phyloP scores from a whole-genome alignment of 30 jellyfish, hydroid and myxozoan species.

The Chironex yamaguchii region DNA sequence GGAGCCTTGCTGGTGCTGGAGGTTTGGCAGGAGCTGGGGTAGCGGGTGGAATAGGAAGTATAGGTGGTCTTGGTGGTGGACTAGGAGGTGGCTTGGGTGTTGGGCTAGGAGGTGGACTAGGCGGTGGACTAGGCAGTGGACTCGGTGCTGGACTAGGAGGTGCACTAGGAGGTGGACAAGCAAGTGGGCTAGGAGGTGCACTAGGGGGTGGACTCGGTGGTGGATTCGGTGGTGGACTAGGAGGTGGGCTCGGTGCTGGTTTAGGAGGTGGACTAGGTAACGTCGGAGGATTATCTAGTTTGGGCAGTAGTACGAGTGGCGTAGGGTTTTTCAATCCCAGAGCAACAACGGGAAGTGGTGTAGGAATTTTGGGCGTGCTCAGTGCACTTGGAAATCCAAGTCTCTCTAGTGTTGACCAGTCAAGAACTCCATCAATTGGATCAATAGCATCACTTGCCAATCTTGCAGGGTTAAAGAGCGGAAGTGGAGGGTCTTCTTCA shows the following conservation, averaged over 20 bases:
- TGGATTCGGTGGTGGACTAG: slow-evolving; percentile 31
- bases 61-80: slow-evolving; percentile 57
- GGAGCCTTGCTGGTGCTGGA: slow-evolving; percentile 44
- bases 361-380: no score
- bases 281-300: no score
- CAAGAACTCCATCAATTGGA: no score
- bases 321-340: background rate
- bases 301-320: background rate
- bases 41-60: slow-evolving; percentile 44
- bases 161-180: slow-evolving; percentile 47
- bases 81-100: slow-evolving; percentile 69
- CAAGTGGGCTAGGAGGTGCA: slow-evolving; percentile 56
- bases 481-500: slow-evolving; percentile 8
- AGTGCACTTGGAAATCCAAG: no score
- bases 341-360: no score
- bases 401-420: no score
- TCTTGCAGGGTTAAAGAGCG: background rate
- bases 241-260: slow-evolving; percentile 10
- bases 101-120: slow-evolving; percentile 64
- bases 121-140: slow-evolving; percentile 55
- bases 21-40: slow-evolving; percentile 18
- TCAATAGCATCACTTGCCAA: background rate
- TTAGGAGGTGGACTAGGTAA: background rate
- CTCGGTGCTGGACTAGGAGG: slow-evolving; percentile 42
- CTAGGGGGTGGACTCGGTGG: slow-evolving; percentile 47